A percentile compares a stretch with the other conserved stretches of the same genome.
phyloP scores from a whole-genome alignment of 2,797 vertebrate species.

The Danio jaintianensis region DNA sequence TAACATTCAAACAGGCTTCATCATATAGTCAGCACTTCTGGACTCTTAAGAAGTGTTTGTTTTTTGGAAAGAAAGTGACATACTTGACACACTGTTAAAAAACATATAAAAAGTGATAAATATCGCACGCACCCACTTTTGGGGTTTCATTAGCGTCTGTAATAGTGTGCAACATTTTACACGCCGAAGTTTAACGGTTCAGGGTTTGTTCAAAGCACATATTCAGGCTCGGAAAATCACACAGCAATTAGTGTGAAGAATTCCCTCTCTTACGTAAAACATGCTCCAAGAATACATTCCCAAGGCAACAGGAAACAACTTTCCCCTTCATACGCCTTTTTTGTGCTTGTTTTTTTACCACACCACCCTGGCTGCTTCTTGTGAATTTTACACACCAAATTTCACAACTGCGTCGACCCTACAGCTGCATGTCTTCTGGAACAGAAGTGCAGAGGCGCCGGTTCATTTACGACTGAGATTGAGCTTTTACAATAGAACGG shows the following conservation, averaged over 20 bases:
- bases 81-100: too few species aligned
- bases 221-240: slow-evolving; percentile 40
- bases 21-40: too few species aligned
- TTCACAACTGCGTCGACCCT: slow-evolving; percentile 69
- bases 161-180: neutral
- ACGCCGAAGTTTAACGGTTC: neutral
- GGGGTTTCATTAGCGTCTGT: neutral
- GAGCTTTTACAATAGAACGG: slow-evolving; percentile 35
- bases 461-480: slow-evolving; percentile 47
- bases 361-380: slow-evolving; percentile 55
- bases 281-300: slow-evolving; percentile 40
- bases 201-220: slow-evolving; percentile 4
- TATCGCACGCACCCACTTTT: neutral
- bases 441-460: slow-evolving; percentile 28
- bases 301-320: slow-evolving; percentile 31
- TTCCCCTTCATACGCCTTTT: slow-evolving; percentile 46
- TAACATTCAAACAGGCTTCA: too few species aligned
- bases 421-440: slow-evolving; percentile 47
- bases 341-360: slow-evolving; percentile 28
- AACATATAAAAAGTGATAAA: too few species aligned
- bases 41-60: too few species aligned
- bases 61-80: too few species aligned
- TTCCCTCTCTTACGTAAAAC: slow-evolving; percentile 46
- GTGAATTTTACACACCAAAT: slow-evolving; percentile 71
- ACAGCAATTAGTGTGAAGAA: slow-evolving; percentile 45